Conservation (phyloP, 2,113 vertebrate species). For the Pteronura brasiliensis region DNA sequence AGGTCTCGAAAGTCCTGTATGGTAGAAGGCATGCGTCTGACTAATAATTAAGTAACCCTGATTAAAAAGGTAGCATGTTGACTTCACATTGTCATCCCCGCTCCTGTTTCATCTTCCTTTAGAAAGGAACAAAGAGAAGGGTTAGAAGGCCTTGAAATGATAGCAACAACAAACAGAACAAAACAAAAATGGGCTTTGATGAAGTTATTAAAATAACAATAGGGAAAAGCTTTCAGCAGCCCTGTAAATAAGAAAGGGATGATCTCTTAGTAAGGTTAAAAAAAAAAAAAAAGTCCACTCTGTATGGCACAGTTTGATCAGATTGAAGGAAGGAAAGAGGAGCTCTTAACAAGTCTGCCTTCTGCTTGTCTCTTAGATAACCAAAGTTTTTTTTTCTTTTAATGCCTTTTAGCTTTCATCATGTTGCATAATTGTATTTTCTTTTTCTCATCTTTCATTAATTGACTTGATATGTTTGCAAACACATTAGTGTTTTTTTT, state of each 20-base stretch:
- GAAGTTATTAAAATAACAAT: background rate
- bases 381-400: background rate
- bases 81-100: background rate
- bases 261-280: background rate
- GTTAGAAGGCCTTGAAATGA: background rate
- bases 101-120: background rate
- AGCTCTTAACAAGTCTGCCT: background rate
- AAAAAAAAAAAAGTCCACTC: background rate
- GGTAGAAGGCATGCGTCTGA: background rate
- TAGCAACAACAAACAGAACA: background rate
- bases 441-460: conserved; percentile 3
- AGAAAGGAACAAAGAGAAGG: background rate
- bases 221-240: background rate
- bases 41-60: background rate
- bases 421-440: background rate
- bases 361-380: background rate
- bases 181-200: background rate
- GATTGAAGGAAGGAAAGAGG: background rate
- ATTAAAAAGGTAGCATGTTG: background rate
- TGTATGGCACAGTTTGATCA: background rate
- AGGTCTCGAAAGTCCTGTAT: background rate
- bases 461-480: background rate
- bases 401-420: background rate
- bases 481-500: background rate
- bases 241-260: background rate